Conservation (phyloP, 1,140 invertebrate species). For the Dermatophagoides farinae region DNA sequence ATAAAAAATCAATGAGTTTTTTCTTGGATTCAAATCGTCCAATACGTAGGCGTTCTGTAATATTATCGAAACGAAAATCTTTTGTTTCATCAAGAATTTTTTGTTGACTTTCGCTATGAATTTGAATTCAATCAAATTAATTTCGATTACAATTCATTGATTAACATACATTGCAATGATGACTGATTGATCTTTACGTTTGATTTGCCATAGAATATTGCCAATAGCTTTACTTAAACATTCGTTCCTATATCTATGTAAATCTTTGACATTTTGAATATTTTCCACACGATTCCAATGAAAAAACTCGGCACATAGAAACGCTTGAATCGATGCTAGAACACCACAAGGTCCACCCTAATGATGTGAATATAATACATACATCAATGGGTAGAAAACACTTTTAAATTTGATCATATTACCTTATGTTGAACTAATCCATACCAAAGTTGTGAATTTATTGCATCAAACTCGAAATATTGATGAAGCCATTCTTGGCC, state of each 20-base stretch:
- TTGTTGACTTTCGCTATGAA: neutral
- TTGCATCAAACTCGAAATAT: slow-evolving; percentile 3
- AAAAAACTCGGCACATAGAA: slow-evolving; percentile 1
- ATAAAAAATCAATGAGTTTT: neutral
- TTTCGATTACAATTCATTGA: neutral
- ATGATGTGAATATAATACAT: neutral
- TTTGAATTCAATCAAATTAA: neutral
- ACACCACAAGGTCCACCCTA: slow-evolving; percentile 6
- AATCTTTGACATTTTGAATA: neutral
- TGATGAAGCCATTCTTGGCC: neutral
- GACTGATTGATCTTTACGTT: neutral
- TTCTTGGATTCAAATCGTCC: neutral
- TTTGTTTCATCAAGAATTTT: neutral
- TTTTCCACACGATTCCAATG: neutral
- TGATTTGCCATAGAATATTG: slow-evolving; percentile 3
- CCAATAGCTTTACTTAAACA: neutral
- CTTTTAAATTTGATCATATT: neutral
- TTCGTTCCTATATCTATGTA: neutral
- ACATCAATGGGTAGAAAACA: neutral
- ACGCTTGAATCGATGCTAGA: neutral
- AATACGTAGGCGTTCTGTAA: neutral
- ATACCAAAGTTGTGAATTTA: neutral
- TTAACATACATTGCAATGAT: slow-evolving; percentile 4
- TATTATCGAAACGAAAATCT: neutral
- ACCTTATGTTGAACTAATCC: neutral